Conservation (phyloP, 2,113 vertebrate species). For the Crotophaga sulcirostris region DNA sequence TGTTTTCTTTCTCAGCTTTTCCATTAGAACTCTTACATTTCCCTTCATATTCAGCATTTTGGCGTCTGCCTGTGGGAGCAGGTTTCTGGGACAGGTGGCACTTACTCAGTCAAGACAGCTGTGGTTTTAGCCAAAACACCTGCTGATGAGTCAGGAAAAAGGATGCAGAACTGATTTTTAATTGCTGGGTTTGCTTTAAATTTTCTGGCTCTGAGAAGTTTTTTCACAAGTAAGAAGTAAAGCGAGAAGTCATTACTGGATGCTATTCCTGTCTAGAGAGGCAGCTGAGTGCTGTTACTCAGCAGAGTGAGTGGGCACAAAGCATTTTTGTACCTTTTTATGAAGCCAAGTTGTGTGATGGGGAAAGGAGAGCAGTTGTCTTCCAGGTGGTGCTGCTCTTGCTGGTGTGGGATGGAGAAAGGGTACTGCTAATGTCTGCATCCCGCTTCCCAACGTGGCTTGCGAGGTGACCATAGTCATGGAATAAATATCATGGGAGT, state of each 20-base stretch:
- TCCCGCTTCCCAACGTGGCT: rapidly evolving
- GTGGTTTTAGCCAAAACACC: not conserved
- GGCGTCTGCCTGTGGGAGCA: not conserved
- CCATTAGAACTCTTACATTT: not conserved
- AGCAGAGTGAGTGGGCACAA: not conserved
- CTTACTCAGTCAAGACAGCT: not conserved
- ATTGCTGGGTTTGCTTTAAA: not conserved
- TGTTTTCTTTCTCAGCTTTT: not conserved
- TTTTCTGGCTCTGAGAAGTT: not conserved
- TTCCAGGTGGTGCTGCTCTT: not conserved
- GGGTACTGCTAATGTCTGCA: not conserved
- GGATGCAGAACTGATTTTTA: not conserved
- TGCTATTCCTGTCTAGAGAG: not conserved
- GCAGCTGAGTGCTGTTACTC: not conserved
- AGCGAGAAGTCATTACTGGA: not conserved
- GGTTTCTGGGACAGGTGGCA: not conserved
- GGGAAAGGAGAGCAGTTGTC: not conserved
- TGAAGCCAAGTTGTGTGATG: not conserved
- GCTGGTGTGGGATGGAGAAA: not conserved
- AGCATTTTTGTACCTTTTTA: not conserved
- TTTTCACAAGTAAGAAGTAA: not conserved
- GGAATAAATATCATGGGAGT: not conserved
- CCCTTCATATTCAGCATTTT: not conserved
- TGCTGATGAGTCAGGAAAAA: not conserved
- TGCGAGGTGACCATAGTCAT: rapidly evolving